Conservation (phyloP, 2,888 invertebrate species). For the Lepas anatifera region DNA sequence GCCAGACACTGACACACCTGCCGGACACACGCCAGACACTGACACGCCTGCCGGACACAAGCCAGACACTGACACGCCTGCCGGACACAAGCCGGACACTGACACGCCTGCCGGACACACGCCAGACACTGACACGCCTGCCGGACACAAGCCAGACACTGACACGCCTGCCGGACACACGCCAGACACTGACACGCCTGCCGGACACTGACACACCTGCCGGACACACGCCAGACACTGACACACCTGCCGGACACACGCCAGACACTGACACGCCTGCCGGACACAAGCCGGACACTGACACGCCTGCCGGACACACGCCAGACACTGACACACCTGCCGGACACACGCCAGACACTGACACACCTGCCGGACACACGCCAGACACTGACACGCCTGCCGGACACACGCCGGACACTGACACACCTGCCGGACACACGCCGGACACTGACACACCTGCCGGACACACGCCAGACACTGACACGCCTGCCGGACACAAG, state of each 20-base stretch:
- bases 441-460: slow-evolving; percentile 40
- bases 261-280: slow-evolving; percentile 40
- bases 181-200: too few species aligned
- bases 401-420: slow-evolving; percentile 26
- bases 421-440: slow-evolving; percentile 36
- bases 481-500: slow-evolving; percentile 36
- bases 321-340: slow-evolving; percentile 40
- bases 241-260: slow-evolving; percentile 36
- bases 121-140: slow-evolving; percentile 40
- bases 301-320: slow-evolving; percentile 36
- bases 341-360: slow-evolving; percentile 26
- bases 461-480: slow-evolving; percentile 26
- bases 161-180: slow-evolving; percentile 37
- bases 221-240: slow-evolving; percentile 26
- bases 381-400: slow-evolving; percentile 40
- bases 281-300: slow-evolving; percentile 26
- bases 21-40: not conserved
- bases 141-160: not conserved
- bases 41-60: slow-evolving; percentile 37
- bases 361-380: slow-evolving; percentile 36
- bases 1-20: slow-evolving; percentile 40
- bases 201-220: slow-evolving; percentile 43
- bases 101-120: slow-evolving; percentile 37
- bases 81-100: not conserved
- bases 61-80: slow-evolving; percentile 40